Percentiles rank a stretch among this genome's conserved stretches.
Evolutionary conservation across 2,113 vertebrate genomes (phyloP).

Genomic region (Thermophis baileyi): DNA sequence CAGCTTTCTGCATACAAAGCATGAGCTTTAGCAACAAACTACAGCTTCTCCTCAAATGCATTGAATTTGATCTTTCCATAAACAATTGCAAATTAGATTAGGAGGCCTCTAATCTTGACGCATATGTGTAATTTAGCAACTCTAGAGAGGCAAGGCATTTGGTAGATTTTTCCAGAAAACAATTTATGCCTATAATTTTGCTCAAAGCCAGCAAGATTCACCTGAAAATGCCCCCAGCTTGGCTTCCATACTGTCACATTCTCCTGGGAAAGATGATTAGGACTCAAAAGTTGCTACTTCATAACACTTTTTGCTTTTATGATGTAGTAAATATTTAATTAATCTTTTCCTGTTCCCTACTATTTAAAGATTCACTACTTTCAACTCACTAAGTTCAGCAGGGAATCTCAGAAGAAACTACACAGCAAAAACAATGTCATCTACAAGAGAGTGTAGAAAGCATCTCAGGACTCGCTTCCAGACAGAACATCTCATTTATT

Average conservation of each 20-base stretch:
- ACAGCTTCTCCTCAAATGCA: neutral
- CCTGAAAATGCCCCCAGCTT: slow-evolving; percentile 27
- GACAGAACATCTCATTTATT: slow-evolving; percentile 55
- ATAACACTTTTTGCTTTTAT: slow-evolving; percentile 41
- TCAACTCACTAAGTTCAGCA: slow-evolving; percentile 36
- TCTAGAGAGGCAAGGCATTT: neutral
- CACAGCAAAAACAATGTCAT: slow-evolving; percentile 7
- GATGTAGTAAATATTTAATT: slow-evolving; percentile 50
- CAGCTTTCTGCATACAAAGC: neutral
- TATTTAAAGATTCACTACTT: slow-evolving; percentile 52
- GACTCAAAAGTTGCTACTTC: slow-evolving; percentile 40
- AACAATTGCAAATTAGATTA: neutral
- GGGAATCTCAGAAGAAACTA: slow-evolving; percentile 38
- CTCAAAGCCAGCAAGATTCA: slow-evolving; percentile 34
- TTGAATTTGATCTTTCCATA: slow-evolving; percentile 7
- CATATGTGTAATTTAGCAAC: slow-evolving; percentile 21
- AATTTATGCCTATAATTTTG: neutral
- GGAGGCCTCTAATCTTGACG: slow-evolving; percentile 8
- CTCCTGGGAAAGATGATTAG: slow-evolving; percentile 36
- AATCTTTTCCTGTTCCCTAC: slow-evolving; percentile 34
- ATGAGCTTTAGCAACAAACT: neutral
- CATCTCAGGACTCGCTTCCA: slow-evolving; percentile 49
- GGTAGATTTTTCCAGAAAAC: slow-evolving; percentile 8
- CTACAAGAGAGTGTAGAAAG: slow-evolving; percentile 36
- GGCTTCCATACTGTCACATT: slow-evolving; percentile 9